phyloP scores from a whole-genome alignment of 2,797 vertebrate species.

The Natrix natrix region DNA sequence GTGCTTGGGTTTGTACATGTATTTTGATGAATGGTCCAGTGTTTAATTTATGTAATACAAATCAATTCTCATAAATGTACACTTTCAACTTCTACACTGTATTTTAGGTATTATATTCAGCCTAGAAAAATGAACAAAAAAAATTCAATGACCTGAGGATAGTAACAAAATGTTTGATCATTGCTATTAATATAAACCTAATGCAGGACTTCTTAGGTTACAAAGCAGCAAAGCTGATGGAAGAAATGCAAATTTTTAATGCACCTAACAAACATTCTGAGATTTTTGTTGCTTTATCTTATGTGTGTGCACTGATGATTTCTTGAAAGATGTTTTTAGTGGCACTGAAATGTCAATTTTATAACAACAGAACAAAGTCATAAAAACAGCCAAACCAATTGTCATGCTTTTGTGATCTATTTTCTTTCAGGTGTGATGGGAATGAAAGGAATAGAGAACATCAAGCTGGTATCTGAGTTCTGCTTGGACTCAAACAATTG shows the following conservation, averaged over 20 bases:
- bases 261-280: not conserved
- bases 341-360: not conserved
- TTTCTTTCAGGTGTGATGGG: not conserved
- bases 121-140: not conserved
- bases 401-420: not conserved
- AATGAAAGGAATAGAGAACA: not conserved
- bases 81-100: not conserved
- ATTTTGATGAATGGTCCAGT: not conserved
- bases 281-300: not conserved
- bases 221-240: not conserved
- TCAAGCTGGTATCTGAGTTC: not conserved
- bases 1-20: not conserved
- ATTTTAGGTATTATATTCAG: not conserved
- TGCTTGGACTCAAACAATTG: not conserved
- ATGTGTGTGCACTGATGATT: not conserved
- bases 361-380: not conserved
- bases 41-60: not conserved
- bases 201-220: not conserved
- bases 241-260: not conserved
- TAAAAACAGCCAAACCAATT: not conserved
- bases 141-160: not conserved
- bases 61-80: not conserved
- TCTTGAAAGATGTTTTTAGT: not conserved
- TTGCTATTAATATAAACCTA: not conserved
- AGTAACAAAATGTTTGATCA: not conserved